These are phyloP conservation scores for Spodoptera exigua DNA, from an alignment of 2,888 invertebrate species.

Conservation along the genomic window DNA sequence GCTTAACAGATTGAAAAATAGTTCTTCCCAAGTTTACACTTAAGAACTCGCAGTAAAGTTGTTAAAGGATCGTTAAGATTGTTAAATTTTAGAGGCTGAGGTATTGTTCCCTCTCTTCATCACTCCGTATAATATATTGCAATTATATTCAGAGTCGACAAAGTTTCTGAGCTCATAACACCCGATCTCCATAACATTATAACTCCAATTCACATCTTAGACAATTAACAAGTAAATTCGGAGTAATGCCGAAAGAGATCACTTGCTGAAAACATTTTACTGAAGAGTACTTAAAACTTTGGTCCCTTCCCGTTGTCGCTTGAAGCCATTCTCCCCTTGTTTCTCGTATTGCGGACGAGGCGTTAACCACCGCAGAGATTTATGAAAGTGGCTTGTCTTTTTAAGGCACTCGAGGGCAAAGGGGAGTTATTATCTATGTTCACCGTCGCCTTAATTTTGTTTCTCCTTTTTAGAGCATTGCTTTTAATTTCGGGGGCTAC, in stretches of 20 bases:
- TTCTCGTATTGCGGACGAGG: slow-evolving; percentile 79
- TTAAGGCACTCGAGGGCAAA: slow-evolving; percentile 74
- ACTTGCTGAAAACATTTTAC: slow-evolving; percentile 78
- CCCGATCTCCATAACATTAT: slow-evolving; percentile 54
- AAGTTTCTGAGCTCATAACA: slow-evolving; percentile 55
- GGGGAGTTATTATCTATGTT: slow-evolving; percentile 79
- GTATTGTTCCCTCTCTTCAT: slow-evolving; percentile 43
- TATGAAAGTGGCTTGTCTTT: slow-evolving; percentile 82
- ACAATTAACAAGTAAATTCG: slow-evolving; percentile 75
- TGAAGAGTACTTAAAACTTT: slow-evolving; percentile 81
- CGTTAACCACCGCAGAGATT: slow-evolving; percentile 82
- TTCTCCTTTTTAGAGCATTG: slow-evolving; percentile 68
- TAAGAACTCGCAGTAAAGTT: slow-evolving; percentile 34
- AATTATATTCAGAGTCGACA: slow-evolving; percentile 54
- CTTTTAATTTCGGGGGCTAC: slow-evolving; percentile 70
- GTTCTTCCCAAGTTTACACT: slow-evolving; percentile 36
- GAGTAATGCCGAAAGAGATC: slow-evolving; percentile 75
- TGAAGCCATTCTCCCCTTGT: slow-evolving; percentile 74
- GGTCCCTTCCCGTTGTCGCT: slow-evolving; percentile 73
- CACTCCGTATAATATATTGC: slow-evolving; percentile 49
- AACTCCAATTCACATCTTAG: slow-evolving; percentile 61
- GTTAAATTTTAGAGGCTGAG: slow-evolving; percentile 43
- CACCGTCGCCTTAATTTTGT: slow-evolving; percentile 73
- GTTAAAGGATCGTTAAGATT: slow-evolving; percentile 42
- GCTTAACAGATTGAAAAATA: slow-evolving; percentile 46